These are phyloP conservation scores for Ernsta delagoae DNA, from an alignment of 2,888 invertebrate species.

Conservation along the genomic window DNA sequence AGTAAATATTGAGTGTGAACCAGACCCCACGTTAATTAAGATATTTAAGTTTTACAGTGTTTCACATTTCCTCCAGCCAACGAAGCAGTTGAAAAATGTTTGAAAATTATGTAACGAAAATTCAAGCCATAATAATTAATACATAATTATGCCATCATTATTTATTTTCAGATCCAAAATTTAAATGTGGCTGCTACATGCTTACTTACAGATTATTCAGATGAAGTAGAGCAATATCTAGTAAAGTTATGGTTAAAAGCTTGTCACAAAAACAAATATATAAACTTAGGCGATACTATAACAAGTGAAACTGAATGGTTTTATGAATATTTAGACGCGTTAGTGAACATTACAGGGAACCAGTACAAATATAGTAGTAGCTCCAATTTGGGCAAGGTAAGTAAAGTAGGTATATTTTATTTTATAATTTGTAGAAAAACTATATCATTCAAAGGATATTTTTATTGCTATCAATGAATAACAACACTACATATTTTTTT, in stretches of 20 bases:
- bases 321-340: conserved; percentile 55
- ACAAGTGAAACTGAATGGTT: conserved; percentile 55
- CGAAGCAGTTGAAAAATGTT: too few species aligned
- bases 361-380: conserved; percentile 47
- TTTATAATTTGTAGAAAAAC: too few species aligned
- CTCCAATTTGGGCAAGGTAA: conserved; percentile 57
- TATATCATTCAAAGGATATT: too few species aligned
- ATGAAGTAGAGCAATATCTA: conserved; percentile 50
- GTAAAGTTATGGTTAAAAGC: conserved; percentile 57
- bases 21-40: too few species aligned
- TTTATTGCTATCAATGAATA: too few species aligned
- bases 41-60: too few species aligned
- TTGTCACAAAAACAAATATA: conserved; percentile 52
- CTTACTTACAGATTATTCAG: conserved; percentile 47
- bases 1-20: too few species aligned
- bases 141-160: not conserved
- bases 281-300: conserved; percentile 42
- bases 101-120: too few species aligned
- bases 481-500: too few species aligned
- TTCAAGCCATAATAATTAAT: too few species aligned
- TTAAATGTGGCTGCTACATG: conserved; percentile 61
- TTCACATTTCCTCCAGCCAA: too few species aligned
- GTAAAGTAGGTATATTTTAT: too few species aligned
- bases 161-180: conserved; percentile 57
- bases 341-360: conserved; percentile 54